phyloP scores from a whole-genome alignment of 2,113 vertebrate species.

The Alces alces region DNA sequence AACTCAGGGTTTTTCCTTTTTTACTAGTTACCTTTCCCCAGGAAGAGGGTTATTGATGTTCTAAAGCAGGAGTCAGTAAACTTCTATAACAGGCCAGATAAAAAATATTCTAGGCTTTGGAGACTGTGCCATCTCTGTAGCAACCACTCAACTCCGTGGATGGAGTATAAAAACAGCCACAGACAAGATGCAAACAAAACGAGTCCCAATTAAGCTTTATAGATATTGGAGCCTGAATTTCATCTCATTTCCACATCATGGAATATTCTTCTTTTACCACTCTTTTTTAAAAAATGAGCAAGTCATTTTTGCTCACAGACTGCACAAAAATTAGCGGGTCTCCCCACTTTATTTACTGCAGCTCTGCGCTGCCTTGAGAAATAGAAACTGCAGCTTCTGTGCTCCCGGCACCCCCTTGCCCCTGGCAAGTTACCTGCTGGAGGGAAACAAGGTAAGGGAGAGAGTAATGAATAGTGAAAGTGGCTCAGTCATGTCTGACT shows the following conservation, averaged over 20 bases:
- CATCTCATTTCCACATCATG: not conserved
- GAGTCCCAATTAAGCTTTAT: not conserved
- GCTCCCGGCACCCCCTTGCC: not conserved
- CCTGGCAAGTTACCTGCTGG: not conserved
- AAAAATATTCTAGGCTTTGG: not conserved
- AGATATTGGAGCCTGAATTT: not conserved
- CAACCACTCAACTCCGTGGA: rapidly evolving
- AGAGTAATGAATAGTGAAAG: not conserved
- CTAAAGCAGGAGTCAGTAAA: not conserved
- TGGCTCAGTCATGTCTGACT: not conserved
- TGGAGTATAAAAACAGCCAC: rapidly evolving
- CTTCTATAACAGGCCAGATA: rapidly evolving
- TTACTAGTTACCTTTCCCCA: not conserved
- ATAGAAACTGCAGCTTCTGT: not conserved
- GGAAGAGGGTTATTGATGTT: rapidly evolving
- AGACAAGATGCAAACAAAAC: rapidly evolving
- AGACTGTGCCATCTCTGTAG: rapidly evolving
- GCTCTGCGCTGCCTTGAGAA: too few species aligned
- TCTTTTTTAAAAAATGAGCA: not conserved
- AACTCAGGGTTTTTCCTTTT: not conserved
- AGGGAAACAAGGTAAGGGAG: not conserved
- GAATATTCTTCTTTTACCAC: not conserved
- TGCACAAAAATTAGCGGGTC: not conserved
- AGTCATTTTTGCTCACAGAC: not conserved
- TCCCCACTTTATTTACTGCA: not conserved